These are phyloP conservation scores for Ardeotis arabs DNA, from an alignment of 2,113 vertebrate species.

Conservation along the genomic window DNA sequence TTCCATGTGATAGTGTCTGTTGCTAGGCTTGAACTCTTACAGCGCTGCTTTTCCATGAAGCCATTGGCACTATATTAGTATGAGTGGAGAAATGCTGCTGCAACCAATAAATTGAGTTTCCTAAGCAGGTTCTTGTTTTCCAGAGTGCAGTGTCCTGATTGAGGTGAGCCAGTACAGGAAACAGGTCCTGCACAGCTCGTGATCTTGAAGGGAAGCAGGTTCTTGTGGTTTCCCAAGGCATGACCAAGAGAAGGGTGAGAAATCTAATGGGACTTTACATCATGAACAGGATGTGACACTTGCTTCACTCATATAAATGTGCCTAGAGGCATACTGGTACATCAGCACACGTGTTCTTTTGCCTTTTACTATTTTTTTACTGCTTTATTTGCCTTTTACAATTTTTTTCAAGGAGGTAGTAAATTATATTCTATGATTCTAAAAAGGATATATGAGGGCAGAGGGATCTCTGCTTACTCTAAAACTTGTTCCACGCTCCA, in stretches of 20 bases:
- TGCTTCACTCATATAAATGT: background rate
- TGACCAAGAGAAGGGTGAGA: slow-evolving; percentile 28
- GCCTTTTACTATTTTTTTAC: background rate
- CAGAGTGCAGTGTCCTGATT: background rate
- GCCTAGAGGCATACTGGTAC: background rate
- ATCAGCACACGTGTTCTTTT: background rate
- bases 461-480: background rate
- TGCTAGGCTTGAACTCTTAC: background rate
- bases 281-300: slow-evolving; percentile 36
- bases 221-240: background rate
- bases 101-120: background rate
- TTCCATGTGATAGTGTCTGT: background rate
- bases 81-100: background rate
- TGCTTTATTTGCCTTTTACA: background rate
- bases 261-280: background rate
- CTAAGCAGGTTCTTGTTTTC: background rate
- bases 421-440: background rate
- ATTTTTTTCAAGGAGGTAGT: background rate
- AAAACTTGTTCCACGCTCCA: background rate
- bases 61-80: background rate
- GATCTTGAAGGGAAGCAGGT: background rate
- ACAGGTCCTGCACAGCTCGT: background rate
- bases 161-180: background rate
- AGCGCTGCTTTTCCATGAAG: background rate
- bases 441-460: background rate